These are phyloP conservation scores for Theretra japonica DNA, from an alignment of 2,888 invertebrate species.

Conservation along the genomic window DNA sequence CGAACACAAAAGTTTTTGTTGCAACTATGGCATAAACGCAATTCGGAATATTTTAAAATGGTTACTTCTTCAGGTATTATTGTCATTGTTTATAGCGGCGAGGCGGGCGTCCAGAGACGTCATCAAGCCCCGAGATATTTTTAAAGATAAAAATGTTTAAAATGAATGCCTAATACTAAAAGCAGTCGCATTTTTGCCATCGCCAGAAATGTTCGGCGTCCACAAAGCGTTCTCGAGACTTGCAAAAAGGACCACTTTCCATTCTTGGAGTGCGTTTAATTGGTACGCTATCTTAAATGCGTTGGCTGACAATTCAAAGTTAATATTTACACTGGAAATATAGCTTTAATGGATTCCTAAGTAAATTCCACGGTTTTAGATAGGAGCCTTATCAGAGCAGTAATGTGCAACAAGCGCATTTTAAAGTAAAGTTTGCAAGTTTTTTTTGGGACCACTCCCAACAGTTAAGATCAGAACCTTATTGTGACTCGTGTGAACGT, in stretches of 20 bases:
- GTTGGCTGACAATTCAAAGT: conserved; percentile 42
- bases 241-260: conserved; percentile 68
- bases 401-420: conserved; percentile 8
- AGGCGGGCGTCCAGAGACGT: conserved; percentile 38
- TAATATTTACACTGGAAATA: conserved; percentile 15
- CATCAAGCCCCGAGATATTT: conserved; percentile 54
- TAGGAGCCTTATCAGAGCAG: conserved; percentile 11
- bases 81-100: conserved; percentile 28
- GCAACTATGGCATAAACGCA: not conserved
- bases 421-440: not conserved
- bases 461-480: not conserved
- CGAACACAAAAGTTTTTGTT: not conserved
- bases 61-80: not conserved
- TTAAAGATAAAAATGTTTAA: conserved; percentile 58
- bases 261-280: conserved; percentile 70
- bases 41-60: not conserved
- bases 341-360: conserved; percentile 15
- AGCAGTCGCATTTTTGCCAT: conserved; percentile 66
- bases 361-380: conserved; percentile 10
- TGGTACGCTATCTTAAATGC: conserved; percentile 54
- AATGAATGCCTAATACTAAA: conserved; percentile 58
- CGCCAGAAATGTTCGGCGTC: conserved; percentile 65
- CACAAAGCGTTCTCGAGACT: conserved; percentile 65
- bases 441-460: not conserved
- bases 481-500: not conserved